Percentiles rank a stretch among this genome's conserved stretches.
Evolutionary conservation across 2,113 vertebrate species (phyloP).

Genomic region (Sakesphorus luctuosus): DNA sequence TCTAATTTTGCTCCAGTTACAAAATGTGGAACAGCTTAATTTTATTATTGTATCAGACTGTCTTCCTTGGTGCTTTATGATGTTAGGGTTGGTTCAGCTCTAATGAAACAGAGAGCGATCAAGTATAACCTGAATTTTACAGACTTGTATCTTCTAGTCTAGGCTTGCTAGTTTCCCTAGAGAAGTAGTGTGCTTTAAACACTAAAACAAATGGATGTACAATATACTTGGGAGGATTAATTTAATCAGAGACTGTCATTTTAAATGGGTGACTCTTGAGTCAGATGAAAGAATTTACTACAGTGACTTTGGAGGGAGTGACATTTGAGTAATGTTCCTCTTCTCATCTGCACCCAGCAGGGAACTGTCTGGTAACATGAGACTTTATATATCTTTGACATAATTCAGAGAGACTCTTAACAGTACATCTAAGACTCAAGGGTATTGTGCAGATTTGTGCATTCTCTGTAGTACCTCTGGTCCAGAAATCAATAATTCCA

Average conservation of each 20-base stretch:
- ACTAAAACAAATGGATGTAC: not conserved
- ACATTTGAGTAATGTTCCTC: not conserved
- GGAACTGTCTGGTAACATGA: not conserved
- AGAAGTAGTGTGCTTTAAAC: not conserved
- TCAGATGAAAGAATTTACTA: not conserved
- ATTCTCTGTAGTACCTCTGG: not conserved
- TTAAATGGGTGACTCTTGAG: not conserved
- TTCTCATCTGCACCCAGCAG: not conserved
- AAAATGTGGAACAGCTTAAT: not conserved
- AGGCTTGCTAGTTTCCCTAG: not conserved
- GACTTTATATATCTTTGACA: not conserved
- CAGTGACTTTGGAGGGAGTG: not conserved
- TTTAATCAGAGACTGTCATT: not conserved
- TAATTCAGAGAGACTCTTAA: not conserved
- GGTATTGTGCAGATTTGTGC: not conserved
- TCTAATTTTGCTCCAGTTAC: not conserved
- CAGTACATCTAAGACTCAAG: not conserved
- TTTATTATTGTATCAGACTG: not conserved
- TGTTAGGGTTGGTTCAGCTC: not conserved
- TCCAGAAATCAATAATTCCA: not conserved
- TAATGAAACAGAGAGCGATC: not conserved
- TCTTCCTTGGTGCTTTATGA: not conserved
- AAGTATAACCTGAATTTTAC: not conserved
- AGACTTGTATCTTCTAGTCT: fast-evolving
- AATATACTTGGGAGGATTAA: not conserved